Percentiles rank a stretch among this genome's conserved stretches.
These are phyloP conservation scores for Ennomos fuscantarius DNA, from an alignment of 2,888 invertebrate genomes.

Conservation along the genomic window DNA sequence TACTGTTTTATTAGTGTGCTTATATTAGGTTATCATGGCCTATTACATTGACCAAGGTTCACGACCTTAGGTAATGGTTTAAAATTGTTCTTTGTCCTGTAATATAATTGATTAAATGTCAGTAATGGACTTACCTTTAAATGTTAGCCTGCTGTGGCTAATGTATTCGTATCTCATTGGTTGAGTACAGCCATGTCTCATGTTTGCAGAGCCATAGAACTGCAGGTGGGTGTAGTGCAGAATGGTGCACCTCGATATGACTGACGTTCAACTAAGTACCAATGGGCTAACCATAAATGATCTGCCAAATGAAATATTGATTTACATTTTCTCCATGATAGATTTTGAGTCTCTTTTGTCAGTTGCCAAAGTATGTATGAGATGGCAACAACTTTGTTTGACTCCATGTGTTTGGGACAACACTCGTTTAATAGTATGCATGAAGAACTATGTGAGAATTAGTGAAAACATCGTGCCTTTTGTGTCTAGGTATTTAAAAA, in stretches of 20 bases:
- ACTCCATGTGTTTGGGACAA: slow-evolving; percentile 82
- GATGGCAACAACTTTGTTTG: slow-evolving; percentile 80
- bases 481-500: slow-evolving; percentile 80
- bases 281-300: slow-evolving; percentile 76
- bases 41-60: slow-evolving; percentile 60
- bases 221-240: slow-evolving; percentile 52
- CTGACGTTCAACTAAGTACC: slow-evolving; percentile 61
- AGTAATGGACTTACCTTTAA: slow-evolving; percentile 5
- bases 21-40: slow-evolving; percentile 32
- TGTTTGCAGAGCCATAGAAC: slow-evolving; percentile 65
- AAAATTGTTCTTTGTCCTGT: slow-evolving; percentile 52
- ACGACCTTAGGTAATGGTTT: slow-evolving; percentile 63
- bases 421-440: slow-evolving; percentile 80
- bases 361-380: slow-evolving; percentile 76
- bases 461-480: slow-evolving; percentile 82
- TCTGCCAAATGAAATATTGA: slow-evolving; percentile 81
- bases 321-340: slow-evolving; percentile 82
- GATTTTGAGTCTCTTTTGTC: slow-evolving; percentile 80
- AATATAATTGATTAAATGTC: slow-evolving; percentile 25
- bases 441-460: slow-evolving; percentile 82
- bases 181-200: slow-evolving; percentile 23
- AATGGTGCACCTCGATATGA: slow-evolving; percentile 81
- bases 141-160: background rate
- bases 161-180: background rate
- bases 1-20: slow-evolving; percentile 32